A percentile compares a stretch with the other conserved stretches of the same genome.
Evolutionary conservation across 1,140 invertebrate genomes (phyloP).

Genomic region (Magallana gigas): DNA sequence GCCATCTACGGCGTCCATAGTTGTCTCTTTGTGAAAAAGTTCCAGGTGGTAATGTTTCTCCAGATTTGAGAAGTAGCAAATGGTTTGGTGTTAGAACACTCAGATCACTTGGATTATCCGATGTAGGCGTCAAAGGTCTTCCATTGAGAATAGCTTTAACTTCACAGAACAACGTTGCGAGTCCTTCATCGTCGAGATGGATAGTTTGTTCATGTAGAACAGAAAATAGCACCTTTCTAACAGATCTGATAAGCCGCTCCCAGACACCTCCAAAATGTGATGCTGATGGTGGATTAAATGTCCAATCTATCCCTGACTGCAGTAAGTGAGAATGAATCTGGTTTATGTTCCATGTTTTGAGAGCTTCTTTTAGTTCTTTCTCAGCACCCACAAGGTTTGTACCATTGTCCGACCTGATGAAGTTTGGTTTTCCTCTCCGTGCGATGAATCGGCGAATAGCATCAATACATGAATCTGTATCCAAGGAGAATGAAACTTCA

Average conservation of each 20-base stretch:
- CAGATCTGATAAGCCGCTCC: conserved; percentile 72
- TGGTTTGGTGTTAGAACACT: conserved; percentile 61
- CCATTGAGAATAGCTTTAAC: conserved; percentile 62
- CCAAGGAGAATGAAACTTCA: conserved; percentile 56
- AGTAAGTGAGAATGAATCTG: conserved; percentile 45
- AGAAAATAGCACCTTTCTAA: conserved; percentile 67
- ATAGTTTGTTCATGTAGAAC: conserved; percentile 46
- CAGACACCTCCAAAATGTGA: conserved; percentile 77
- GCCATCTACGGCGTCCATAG: conserved; percentile 58
- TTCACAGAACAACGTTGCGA: conserved; percentile 59
- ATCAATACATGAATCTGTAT: conserved; percentile 55
- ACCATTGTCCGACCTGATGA: conserved; percentile 59
- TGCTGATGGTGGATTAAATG: conserved; percentile 76
- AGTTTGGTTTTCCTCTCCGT: conserved; percentile 49
- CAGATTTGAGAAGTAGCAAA: conserved; percentile 52
- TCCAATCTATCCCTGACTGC: conserved; percentile 72
- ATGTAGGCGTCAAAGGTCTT: conserved; percentile 51
- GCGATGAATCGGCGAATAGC: conserved; percentile 59
- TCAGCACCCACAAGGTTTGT: conserved; percentile 63
- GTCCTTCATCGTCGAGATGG: conserved; percentile 51
- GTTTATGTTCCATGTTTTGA: conserved; percentile 58
- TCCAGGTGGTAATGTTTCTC: conserved; percentile 54
- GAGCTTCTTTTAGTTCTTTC: conserved; percentile 57
- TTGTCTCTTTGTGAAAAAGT: conserved; percentile 51
- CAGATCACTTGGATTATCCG: conserved; percentile 48